Conservation (phyloP, 35 echinoderm and acorn worm species). For the Strongylocentrotus purpuratus region DNA sequence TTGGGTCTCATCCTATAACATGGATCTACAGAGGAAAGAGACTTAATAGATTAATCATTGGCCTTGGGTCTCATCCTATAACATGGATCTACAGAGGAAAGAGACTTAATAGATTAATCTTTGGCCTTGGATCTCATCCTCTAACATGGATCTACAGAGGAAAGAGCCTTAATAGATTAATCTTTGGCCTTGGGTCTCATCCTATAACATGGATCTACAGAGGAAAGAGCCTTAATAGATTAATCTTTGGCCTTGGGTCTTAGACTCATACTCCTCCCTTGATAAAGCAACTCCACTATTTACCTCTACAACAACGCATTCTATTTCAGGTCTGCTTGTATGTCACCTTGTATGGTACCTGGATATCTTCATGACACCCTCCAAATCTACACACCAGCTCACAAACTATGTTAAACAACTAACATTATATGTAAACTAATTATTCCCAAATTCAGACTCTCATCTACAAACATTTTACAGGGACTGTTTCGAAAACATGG, state of each 20-base stretch:
- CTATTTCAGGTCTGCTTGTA: too few species aligned
- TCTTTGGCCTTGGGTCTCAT: constrained; percentile 32
- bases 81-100: constrained; percentile 26
- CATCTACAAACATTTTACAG: too few species aligned
- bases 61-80: constrained; percentile 59
- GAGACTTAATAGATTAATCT: neutral
- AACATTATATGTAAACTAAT: too few species aligned
- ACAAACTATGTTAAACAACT: too few species aligned
- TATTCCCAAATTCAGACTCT: too few species aligned
- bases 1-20: constrained; percentile 59
- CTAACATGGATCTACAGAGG: constrained; percentile 43
- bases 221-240: neutral
- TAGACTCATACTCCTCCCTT: neutral
- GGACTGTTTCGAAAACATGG: too few species aligned
- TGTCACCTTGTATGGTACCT: too few species aligned
- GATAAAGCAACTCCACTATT: too few species aligned
- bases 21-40: constrained; percentile 22
- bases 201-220: constrained; percentile 53
- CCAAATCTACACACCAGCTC: too few species aligned
- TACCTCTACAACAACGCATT: too few species aligned
- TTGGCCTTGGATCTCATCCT: constrained; percentile 51
- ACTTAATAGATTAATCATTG: neutral
- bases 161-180: neutral
- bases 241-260: neutral
- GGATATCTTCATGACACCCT: too few species aligned